Base-by-base conservation (phyloP, 2,888 invertebrate genomes). In the Gasteruption jaculator region DNA sequence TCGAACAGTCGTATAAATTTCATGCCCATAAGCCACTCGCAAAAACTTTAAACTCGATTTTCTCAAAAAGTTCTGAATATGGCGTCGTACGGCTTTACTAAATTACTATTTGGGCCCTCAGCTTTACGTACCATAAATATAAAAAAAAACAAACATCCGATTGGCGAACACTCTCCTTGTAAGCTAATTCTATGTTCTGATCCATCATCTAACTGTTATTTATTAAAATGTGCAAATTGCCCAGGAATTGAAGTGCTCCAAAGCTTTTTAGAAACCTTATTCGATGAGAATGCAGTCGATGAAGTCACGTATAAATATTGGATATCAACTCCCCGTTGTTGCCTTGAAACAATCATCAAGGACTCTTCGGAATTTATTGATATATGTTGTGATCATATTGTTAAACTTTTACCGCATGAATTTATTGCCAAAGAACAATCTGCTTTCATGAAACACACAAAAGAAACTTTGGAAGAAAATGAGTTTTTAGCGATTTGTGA, bases 391-490 rank as follows among this genome's bases (percentile, higher is more conserved):
- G 14, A 24, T 7, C 26, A 37, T 19, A 31, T 46, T 15, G 21
- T n/a, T 6, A 25, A 27, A 25, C 26, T 46, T 11, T 21, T 29
- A 18, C 36, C 24, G 18, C 49, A 48, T 35, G 35, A 38, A 40
- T 52, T 41, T 38, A 39, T 44, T 37, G 44, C 48, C 10, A 42
- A 39, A 22, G 8, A 46, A 33, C 49, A 52, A 35, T 30, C 46
- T 1, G 19, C 11, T 11, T 52, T 38, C 34, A 11, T 46, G 18
- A 27, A 29, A 29, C 10, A 11, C n/a, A 11, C 33, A 10, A 48
- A 50, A 42, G 32, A 50, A 33, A 32, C 27, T 12, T n/a, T 52
- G 10, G 16, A 30, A 12, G 32, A 26, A 19, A 32, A 24, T 14
- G 35, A 43, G 33, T 26, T 36, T 21, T 6, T 50, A n/a, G 45